phyloP scores from a whole-genome alignment of 2,113 vertebrate species.

The Coptodon rendalli region DNA sequence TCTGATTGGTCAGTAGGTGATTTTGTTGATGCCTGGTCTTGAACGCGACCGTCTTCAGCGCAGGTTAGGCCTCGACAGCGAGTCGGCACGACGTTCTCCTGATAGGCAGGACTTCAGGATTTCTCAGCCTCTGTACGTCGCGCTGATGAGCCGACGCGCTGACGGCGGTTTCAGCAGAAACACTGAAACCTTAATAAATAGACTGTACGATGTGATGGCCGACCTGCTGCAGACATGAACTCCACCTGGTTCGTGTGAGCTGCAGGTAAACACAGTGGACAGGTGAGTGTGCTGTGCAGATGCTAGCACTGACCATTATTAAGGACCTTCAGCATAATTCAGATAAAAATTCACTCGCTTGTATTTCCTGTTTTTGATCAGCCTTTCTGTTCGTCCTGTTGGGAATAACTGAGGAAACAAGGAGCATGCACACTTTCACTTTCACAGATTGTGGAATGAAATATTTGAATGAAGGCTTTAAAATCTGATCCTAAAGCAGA shows the following conservation, averaged over 20 bases:
- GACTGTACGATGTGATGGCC: neutral
- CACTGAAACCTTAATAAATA: neutral
- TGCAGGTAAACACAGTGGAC: neutral
- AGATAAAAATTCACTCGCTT: neutral
- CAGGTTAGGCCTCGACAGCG: neutral
- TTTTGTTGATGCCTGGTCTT: neutral
- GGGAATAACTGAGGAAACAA: neutral
- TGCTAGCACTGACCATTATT: neutral
- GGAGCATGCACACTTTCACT: neutral
- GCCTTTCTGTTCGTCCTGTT: neutral
- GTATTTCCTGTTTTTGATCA: neutral
- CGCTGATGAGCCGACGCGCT: accelerated
- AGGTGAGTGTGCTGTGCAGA: neutral
- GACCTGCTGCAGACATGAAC: neutral
- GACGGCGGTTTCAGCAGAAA: neutral
- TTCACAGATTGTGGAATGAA: accelerated
- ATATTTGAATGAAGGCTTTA: neutral
- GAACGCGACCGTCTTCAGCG: accelerated
- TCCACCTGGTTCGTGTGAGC: neutral
- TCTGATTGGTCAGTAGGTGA: neutral
- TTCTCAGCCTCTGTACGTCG: accelerated
- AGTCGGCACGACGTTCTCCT: accelerated
- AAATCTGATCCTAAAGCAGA: neutral
- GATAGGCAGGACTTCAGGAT: neutral
- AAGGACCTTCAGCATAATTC: neutral